Evolutionary conservation across 2,797 vertebrate genomes (phyloP), one percentile per base, ranked within the genome.

Genomic region (Kryptopterus vitreolus): DNA sequence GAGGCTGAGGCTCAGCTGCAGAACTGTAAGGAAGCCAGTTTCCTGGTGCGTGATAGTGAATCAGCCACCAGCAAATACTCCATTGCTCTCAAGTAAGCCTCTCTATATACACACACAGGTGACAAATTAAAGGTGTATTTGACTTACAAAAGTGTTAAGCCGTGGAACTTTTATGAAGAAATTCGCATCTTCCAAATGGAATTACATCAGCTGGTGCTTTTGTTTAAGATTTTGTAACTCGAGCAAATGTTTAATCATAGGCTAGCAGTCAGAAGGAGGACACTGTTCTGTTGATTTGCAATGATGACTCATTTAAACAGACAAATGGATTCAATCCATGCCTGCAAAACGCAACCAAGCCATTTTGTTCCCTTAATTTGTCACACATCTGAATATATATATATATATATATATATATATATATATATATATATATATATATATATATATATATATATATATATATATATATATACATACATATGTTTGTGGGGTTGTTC

Each of bases 1-100:
- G 96, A 98, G 90, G 96, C 97, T 0, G 97, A 98, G 91, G 94
- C 91, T 90, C 95, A 94, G 84, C 92, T 98, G 77, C 96, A 97
- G 87, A 88, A 94, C 73, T 97, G 96, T 90, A 95, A 89, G 80
- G 97, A 99, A 81, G 96, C 96, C 52, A 97, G 95, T 33, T 99
- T 96, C 91, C 93, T 98, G 87, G 96, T 99, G 89, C 95, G 97
- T 81, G 96, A 96, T 90, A 98, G 96, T 38, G 97, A 98, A 92
- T 97, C 94, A 0, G 96, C 96, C 76, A 96, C 93, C 89, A 97
- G 96, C 92, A 96, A 96, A 84, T 98, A 97, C 90, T 98, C 97
- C 91, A 98, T 98, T 2, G 96, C 96, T 7, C 93, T 99, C 4
- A 99, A 97, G 97, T 99, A 91, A 96, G 97, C 88, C 62, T 24